Base-by-base conservation (phyloP, 1,140 invertebrate genomes). In the Hylyphantes graminicola region DNA sequence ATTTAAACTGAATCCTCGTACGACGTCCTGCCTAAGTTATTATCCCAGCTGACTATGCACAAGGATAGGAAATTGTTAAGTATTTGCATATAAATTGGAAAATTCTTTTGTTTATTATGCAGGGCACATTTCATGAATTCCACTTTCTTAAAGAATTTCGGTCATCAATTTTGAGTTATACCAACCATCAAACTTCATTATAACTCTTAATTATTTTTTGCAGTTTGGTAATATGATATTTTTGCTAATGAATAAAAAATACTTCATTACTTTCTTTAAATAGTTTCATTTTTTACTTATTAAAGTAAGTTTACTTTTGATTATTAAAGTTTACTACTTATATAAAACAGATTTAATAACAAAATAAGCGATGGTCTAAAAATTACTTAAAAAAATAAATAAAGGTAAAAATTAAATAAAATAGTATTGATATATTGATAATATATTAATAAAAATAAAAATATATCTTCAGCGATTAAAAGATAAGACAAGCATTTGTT, bases 61-160 rank as follows among this genome's bases (percentile, higher is more conserved):
- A 70, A 21, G 54, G 7, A 59, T 21, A 19, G 17, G 19, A 74
- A 59, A 74, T 74, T 57, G 72, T 74, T 51, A 59, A 48, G 15
- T 17, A 74, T 74, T 74, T 59, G 72, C 72, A 74, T 74, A 74
- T 74, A 74, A 59, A 74, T 74, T 74, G 55, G 72, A 74, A 74
- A 74, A 74, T 59, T 59, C 54, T 59, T 72, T 74, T 74, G 59
- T 74, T 74, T 74, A 74, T 53, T 73, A 54, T 35, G 54, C 9
- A 59, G 53, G 9, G 17, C 55, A 35, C 19, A 74, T 59, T 57
- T 74, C 54, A 17, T 15, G 48, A 74, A 74, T 74, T 59, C 72
- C 54, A 74, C 53, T 35, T 74, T 59, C 72, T n/a, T 19, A 74
- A 74, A 74, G 53, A 57, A 74, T 74, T 74, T 21, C 8, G 54